These are phyloP conservation scores for Euthynnus affinis DNA, from an alignment of 2,797 vertebrate species.

Conservation along the genomic window DNA sequence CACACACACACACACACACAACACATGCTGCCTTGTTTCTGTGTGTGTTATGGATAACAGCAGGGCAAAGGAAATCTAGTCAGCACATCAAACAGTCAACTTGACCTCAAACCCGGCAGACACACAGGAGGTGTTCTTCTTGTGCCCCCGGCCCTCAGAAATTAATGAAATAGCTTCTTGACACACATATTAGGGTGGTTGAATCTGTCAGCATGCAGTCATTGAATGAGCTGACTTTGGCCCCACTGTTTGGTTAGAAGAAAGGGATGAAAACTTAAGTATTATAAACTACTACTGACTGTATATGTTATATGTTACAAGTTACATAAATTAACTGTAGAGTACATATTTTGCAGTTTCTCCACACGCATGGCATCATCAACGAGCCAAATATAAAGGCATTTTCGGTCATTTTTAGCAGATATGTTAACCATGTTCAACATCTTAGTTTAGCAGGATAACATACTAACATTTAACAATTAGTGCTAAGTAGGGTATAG, in stretches of 20 bases:
- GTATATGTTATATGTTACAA: too few relatives aligned
- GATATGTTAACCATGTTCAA: background rate
- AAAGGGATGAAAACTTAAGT: conserved; percentile 36
- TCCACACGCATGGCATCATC: background rate
- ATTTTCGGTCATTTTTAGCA: background rate
- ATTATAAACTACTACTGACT: background rate
- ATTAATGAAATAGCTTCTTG: conserved; percentile 74
- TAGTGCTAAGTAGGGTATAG: background rate
- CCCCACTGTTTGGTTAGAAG: conserved; percentile 14
- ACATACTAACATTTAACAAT: background rate
- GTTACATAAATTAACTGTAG: background rate
- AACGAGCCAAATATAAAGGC: background rate
- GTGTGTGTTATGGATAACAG: conserved; percentile 36
- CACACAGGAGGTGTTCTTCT: conserved; percentile 55
- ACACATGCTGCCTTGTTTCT: background rate
- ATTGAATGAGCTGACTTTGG: conserved; percentile 49
- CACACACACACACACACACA: background rate
- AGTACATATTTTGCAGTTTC: background rate
- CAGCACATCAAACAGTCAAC: conserved; percentile 47
- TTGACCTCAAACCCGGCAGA: conserved; percentile 63
- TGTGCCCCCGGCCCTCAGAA: conserved; percentile 27
- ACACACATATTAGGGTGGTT: conserved; percentile 66
- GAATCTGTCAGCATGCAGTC: conserved; percentile 65
- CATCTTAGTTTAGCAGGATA: background rate
- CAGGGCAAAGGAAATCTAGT: conserved; percentile 55